These are phyloP conservation scores for Tenodera sinensis DNA, from an alignment of 2,888 invertebrate genomes.

Conservation along the genomic window DNA sequence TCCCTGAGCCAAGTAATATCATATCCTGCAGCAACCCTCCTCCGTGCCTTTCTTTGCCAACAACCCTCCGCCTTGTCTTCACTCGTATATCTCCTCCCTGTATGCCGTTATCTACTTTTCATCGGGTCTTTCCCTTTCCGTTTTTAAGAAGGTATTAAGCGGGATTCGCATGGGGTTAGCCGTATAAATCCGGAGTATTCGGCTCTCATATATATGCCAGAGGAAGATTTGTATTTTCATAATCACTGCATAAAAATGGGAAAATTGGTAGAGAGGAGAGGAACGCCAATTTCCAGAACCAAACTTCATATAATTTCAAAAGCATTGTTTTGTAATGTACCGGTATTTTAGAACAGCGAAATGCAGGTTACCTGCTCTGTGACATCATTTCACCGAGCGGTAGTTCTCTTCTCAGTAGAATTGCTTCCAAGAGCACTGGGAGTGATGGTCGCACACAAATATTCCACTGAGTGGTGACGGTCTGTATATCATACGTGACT, in stretches of 20 bases:
- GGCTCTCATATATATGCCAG: not conserved
- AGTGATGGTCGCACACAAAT: too few species aligned
- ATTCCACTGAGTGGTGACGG: too few species aligned
- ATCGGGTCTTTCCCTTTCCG: not conserved
- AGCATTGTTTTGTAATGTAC: not conserved
- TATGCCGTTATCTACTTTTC: not conserved
- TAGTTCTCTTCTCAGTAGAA: too few species aligned
- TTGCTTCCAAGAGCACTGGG: too few species aligned
- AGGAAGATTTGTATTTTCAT: not conserved
- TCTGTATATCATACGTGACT: too few species aligned
- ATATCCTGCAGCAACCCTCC: not conserved
- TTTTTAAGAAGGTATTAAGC: not conserved
- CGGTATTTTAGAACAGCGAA: too few species aligned
- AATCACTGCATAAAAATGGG: not conserved
- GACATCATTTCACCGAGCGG: too few species aligned
- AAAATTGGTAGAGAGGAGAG: not conserved
- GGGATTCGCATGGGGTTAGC: not conserved
- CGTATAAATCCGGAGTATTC: not conserved
- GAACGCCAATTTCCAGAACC: not conserved
- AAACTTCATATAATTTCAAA: not conserved
- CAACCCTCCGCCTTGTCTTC: not conserved
- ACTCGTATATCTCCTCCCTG: not conserved
- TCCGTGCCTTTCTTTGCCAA: not conserved
- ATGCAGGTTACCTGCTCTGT: too few species aligned
- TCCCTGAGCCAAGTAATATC: not conserved